These are phyloP conservation scores for Symphodus melops DNA, from an alignment of 2,113 vertebrate species.

Conservation along the genomic window DNA sequence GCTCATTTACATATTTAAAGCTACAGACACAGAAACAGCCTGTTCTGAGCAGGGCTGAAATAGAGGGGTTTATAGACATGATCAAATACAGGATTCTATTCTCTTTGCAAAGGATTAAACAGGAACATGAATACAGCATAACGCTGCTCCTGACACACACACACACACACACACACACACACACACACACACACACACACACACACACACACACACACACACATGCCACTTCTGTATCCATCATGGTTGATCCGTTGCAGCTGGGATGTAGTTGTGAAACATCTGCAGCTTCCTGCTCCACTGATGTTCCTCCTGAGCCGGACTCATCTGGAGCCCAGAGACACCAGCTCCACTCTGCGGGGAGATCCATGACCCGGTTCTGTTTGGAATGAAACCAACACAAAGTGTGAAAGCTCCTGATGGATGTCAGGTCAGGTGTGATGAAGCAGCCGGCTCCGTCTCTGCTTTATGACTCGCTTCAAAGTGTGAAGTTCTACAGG, in stretches of 20 bases:
- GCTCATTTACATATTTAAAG: too few relatives aligned
- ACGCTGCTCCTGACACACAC: background rate
- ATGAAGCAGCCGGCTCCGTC: background rate
- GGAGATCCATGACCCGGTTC: background rate
- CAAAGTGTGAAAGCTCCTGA: too few relatives aligned
- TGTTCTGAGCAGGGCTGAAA: too few relatives aligned
- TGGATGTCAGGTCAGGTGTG: too few relatives aligned
- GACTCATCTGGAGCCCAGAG: constrained; percentile 16
- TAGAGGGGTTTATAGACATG: too few relatives aligned
- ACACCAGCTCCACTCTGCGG: background rate
- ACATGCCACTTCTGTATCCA: background rate
- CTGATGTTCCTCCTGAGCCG: background rate
- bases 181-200: background rate
- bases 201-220: background rate
- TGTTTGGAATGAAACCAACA: background rate
- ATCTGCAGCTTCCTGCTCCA: constrained; percentile 12
- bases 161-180: background rate
- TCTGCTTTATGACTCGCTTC: background rate
- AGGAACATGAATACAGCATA: too few relatives aligned
- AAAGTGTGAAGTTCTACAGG: constrained; percentile 11
- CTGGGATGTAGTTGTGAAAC: background rate
- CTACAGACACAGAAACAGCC: too few relatives aligned
- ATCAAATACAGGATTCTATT: too few relatives aligned
- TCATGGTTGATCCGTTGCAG: background rate
- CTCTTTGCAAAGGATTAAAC: too few relatives aligned